phyloP scores from a whole-genome alignment of 2,113 vertebrate genomes.

The Cacatua alba region DNA sequence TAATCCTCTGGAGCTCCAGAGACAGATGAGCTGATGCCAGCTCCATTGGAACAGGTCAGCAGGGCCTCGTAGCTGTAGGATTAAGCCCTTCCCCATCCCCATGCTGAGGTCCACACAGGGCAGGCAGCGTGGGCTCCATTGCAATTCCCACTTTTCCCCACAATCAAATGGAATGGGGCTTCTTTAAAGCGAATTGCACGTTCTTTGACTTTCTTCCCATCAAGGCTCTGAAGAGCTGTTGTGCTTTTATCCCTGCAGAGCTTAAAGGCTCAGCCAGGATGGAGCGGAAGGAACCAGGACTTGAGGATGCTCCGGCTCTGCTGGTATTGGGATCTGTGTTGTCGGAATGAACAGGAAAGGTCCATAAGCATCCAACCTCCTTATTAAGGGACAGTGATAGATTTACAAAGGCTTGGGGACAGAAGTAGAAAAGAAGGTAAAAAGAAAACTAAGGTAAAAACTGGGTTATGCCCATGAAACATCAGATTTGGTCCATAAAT shows the following conservation, averaged over 20 bases:
- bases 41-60: not conserved
- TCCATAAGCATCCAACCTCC: not conserved
- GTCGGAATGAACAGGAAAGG: not conserved
- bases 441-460: not conserved
- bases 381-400: not conserved
- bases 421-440: not conserved
- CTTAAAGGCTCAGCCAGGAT: not conserved
- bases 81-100: not conserved
- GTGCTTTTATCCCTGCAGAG: not conserved
- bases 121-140: fast-evolving
- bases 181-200: fast-evolving
- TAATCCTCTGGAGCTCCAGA: not conserved
- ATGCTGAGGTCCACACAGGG: fast-evolving
- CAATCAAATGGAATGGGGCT: not conserved
- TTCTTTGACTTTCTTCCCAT: not conserved
- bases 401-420: not conserved
- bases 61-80: not conserved
- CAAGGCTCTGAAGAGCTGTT: not conserved
- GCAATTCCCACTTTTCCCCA: not conserved
- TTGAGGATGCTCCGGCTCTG: not conserved
- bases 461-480: not conserved
- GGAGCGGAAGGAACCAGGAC: not conserved
- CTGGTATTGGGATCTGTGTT: fast-evolving
- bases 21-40: not conserved
- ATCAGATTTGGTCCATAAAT: not conserved